Evolutionary conservation across 2,888 invertebrate species (phyloP).

Genomic region (Atrina japonica): DNA sequence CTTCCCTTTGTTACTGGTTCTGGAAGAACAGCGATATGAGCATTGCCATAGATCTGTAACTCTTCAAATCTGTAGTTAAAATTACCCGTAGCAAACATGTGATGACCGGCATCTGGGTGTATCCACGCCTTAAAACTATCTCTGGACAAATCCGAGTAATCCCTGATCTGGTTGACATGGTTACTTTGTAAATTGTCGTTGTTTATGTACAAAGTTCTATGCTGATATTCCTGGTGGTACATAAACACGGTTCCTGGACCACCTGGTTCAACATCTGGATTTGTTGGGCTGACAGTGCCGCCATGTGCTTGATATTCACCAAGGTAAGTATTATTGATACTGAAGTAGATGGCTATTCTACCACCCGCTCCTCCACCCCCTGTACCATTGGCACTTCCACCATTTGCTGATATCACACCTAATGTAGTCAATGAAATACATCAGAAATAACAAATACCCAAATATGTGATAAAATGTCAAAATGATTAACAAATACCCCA

Average conservation of each 20-base stretch:
- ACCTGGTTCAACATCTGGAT: conserved; percentile 57
- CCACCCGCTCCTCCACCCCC: conserved; percentile 69
- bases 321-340: conserved; percentile 64
- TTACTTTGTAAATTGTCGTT: conserved; percentile 55
- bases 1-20: conserved; percentile 55
- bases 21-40: conserved; percentile 67
- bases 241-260: conserved; percentile 70
- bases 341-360: conserved; percentile 67
- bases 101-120: conserved; percentile 60
- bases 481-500: no score
- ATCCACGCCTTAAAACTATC: conserved; percentile 73
- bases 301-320: conserved; percentile 66
- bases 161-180: conserved; percentile 50
- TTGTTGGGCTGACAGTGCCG: conserved; percentile 43
- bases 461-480: no score
- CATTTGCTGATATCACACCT: conserved; percentile 65
- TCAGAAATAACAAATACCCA: no score
- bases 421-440: not conserved
- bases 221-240: conserved; percentile 61
- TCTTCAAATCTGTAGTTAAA: conserved; percentile 65
- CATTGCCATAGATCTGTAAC: conserved; percentile 69
- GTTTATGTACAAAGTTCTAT: conserved; percentile 66
- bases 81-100: conserved; percentile 56
- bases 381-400: conserved; percentile 54
- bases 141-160: conserved; percentile 58